These are phyloP conservation scores for Folsomia manolachei DNA, from an alignment of 2,888 invertebrate genomes.

Conservation along the genomic window DNA sequence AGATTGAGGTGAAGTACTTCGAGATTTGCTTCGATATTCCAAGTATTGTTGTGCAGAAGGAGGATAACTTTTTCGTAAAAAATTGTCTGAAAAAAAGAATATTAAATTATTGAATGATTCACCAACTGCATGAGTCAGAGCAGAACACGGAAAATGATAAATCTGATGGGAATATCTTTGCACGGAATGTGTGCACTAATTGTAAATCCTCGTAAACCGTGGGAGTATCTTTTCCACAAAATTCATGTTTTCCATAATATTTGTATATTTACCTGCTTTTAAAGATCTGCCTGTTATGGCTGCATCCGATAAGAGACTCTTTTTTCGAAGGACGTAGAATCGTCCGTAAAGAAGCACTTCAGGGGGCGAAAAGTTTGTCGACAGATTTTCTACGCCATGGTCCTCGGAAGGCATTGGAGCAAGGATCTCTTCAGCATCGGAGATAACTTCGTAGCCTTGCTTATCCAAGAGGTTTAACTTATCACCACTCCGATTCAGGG, in stretches of 20 bases:
- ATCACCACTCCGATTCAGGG: not conserved
- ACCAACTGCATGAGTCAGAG: no score
- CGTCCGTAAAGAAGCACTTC: slow-evolving; percentile 11
- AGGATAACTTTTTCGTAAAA: slow-evolving; percentile 5
- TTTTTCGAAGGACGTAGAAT: slow-evolving; percentile 7
- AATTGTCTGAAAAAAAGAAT: not conserved
- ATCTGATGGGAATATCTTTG: no score
- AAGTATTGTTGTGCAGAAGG: not conserved
- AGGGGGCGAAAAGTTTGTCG: not conserved
- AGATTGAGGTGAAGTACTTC: no score
- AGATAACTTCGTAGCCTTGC: slow-evolving; percentile 16
- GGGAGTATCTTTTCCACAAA: no score
- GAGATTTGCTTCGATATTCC: not conserved
- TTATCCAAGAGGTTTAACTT: slow-evolving; percentile 7
- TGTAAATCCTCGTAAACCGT: no score
- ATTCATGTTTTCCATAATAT: no score
- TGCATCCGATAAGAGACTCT: not conserved
- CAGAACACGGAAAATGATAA: no score
- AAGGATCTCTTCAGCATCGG: slow-evolving; percentile 6
- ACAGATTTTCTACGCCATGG: not conserved
- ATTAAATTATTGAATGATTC: no score
- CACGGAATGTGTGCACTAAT: no score
- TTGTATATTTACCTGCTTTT: not conserved
- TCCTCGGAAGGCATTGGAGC: not conserved
- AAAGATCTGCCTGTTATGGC: not conserved